These are phyloP conservation scores for Drosophila nasuta DNA, from an alignment of 1,140 invertebrate species.

Conservation along the genomic window DNA sequence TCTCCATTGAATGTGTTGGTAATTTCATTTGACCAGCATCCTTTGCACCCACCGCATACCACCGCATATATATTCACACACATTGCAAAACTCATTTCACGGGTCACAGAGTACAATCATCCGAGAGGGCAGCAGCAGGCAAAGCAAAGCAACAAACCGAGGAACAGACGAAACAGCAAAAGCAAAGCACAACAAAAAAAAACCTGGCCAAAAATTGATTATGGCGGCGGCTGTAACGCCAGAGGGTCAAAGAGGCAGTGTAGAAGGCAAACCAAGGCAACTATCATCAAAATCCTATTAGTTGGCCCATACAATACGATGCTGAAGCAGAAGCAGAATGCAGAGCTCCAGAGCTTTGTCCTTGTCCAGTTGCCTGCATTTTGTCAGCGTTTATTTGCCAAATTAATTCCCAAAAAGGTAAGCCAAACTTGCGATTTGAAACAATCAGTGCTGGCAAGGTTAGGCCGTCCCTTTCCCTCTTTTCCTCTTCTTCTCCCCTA, in stretches of 20 bases:
- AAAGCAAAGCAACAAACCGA: conserved; percentile 37
- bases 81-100: conserved; percentile 83
- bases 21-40: conserved; percentile 60
- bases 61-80: conserved; percentile 44
- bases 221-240: conserved; percentile 60
- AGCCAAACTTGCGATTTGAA: conserved; percentile 83
- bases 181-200: conserved; percentile 5
- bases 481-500: not conserved
- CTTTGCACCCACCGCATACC: conserved; percentile 5
- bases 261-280: conserved; percentile 52
- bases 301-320: conserved; percentile 58
- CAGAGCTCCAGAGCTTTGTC: conserved; percentile 54
- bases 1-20: conserved; percentile 54
- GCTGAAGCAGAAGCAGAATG: conserved; percentile 20
- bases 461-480: not conserved
- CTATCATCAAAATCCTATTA: conserved; percentile 84
- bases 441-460: conserved; percentile 71
- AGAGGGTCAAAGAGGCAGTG: conserved; percentile 34
- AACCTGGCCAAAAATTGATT: conserved; percentile 80
- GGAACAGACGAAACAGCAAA: conserved; percentile 17
- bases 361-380: conserved; percentile 79
- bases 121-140: conserved; percentile 34
- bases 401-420: conserved; percentile 84
- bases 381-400: conserved; percentile 83
- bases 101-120: conserved; percentile 77